These are phyloP conservation scores for Styela plicata DNA, from an alignment of 23 tunicate genomes.

Conservation along the genomic window DNA sequence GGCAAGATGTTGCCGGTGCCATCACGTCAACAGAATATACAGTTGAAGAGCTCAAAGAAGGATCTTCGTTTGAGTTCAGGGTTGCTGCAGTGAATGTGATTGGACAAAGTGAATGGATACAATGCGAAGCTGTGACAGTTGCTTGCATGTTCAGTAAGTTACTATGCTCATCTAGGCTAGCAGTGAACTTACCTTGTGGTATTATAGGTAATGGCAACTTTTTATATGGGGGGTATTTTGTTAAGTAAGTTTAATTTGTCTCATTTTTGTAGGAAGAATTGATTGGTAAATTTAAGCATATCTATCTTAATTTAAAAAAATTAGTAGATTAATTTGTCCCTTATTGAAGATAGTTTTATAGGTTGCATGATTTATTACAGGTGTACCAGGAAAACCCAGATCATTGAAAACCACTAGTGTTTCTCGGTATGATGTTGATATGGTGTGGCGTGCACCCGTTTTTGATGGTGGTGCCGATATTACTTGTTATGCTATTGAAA, in stretches of 20 bases:
- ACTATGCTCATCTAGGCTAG: too few relatives aligned
- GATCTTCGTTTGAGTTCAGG: constrained; percentile 12
- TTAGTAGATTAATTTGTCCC: too few relatives aligned
- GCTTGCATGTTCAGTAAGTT: constrained; percentile 38
- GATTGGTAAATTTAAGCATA: too few relatives aligned
- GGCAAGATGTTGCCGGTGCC: constrained; percentile 7
- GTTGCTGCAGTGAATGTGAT: constrained; percentile 25
- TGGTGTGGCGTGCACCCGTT: constrained; percentile 32
- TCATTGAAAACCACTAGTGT: constrained; percentile 16
- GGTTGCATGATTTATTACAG: too few relatives aligned
- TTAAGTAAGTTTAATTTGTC: too few relatives aligned
- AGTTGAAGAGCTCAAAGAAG: constrained; percentile 25
- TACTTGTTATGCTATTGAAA: constrained; percentile 22
- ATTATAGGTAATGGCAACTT: too few relatives aligned
- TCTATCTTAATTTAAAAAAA: too few relatives aligned
- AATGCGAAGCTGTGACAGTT: constrained; percentile 16
- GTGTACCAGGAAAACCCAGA: constrained; percentile 34
- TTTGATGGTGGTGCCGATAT: constrained; percentile 43
- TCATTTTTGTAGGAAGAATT: too few relatives aligned
- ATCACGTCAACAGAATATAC: background rate
- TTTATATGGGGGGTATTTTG: too few relatives aligned
- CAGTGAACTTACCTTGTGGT: too few relatives aligned
- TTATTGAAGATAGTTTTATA: too few relatives aligned
- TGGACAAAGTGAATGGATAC: constrained; percentile 32
- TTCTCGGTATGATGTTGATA: constrained; percentile 31